Evolutionary conservation across 2,113 vertebrate species (phyloP).

Genomic region (Entelurus aequoreus): DNA sequence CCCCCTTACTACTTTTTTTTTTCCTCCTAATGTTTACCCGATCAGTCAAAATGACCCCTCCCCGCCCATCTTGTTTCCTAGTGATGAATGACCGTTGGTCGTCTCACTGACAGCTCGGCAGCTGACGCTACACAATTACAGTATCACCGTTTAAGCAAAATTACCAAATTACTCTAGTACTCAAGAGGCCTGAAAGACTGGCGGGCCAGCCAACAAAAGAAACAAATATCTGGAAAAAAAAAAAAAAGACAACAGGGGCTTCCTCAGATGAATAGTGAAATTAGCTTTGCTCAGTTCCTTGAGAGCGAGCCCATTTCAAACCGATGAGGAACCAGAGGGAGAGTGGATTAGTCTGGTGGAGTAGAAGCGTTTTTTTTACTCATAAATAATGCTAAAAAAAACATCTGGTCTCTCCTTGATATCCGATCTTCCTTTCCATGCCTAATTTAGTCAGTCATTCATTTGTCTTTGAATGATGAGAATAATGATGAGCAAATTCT

Average conservation of each 20-base stretch:
- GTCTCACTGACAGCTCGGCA: conserved; percentile 68
- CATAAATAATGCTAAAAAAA: conserved; percentile 52
- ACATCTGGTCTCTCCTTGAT: conserved; percentile 50
- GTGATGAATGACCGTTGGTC: conserved; percentile 70
- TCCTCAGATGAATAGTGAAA: conserved; percentile 38
- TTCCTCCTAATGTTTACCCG: conserved; percentile 59
- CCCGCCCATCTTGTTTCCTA: conserved; percentile 46
- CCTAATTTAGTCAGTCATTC: conserved; percentile 42
- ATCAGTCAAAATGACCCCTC: conserved; percentile 51
- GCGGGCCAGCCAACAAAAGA: conserved; percentile 66
- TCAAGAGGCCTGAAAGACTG: conserved; percentile 59
- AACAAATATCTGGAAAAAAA: conserved; percentile 68
- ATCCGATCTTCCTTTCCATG: conserved; percentile 32
- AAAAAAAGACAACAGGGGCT: conserved; percentile 10
- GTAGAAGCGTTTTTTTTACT: conserved; percentile 28
- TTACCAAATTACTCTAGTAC: conserved; percentile 71
- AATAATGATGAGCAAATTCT: conserved; percentile 26
- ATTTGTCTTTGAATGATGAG: conserved; percentile 27
- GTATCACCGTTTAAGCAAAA: conserved; percentile 73
- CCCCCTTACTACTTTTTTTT: conserved; percentile 39
- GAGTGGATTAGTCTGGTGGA: conserved; percentile 46
- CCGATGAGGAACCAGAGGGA: conserved; percentile 40
- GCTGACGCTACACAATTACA: conserved; percentile 74
- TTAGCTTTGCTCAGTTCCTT: conserved; percentile 31
- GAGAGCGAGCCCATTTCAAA: conserved; percentile 37